Conservation (phyloP, 2,113 vertebrate genomes). For the Macquaria ambigua region DNA sequence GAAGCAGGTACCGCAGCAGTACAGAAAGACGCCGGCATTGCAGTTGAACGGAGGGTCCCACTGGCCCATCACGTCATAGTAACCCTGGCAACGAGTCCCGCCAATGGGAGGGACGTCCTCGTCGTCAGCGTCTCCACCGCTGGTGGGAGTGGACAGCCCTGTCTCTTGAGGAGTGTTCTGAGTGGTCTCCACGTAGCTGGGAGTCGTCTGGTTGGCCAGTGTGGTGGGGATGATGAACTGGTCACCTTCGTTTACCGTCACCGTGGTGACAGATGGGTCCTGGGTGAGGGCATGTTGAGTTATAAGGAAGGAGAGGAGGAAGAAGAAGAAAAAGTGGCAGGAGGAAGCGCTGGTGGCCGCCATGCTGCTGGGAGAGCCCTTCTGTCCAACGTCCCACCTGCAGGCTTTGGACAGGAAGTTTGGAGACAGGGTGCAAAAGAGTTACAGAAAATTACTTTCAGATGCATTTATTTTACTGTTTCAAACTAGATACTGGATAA, state of each 20-base stretch:
- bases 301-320: slow-evolving; percentile 43
- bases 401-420: slow-evolving; percentile 38
- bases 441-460: background rate
- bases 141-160: slow-evolving; percentile 80
- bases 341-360: slow-evolving; percentile 41
- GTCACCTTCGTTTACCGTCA: slow-evolving; percentile 45
- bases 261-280: slow-evolving; percentile 58
- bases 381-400: slow-evolving; percentile 37
- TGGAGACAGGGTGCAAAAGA: background rate
- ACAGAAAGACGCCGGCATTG: slow-evolving; percentile 92
- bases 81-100: slow-evolving; percentile 93
- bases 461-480: background rate
- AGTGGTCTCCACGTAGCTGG: slow-evolving; percentile 62
- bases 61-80: slow-evolving; percentile 99
- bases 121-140: slow-evolving; percentile 80
- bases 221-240: slow-evolving; percentile 46
- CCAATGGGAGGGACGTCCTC: slow-evolving; percentile 79
- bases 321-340: slow-evolving; percentile 48
- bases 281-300: slow-evolving; percentile 59
- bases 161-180: slow-evolving; percentile 75
- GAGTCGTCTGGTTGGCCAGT: slow-evolving; percentile 66
- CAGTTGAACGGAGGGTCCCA: slow-evolving; percentile 99
- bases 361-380: slow-evolving; percentile 64
- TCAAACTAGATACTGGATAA: too few species aligned
- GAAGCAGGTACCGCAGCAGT: slow-evolving; percentile 98